Evolutionary conservation across 2,797 vertebrate species (phyloP).

Genomic region (Xenentodon cancila): DNA sequence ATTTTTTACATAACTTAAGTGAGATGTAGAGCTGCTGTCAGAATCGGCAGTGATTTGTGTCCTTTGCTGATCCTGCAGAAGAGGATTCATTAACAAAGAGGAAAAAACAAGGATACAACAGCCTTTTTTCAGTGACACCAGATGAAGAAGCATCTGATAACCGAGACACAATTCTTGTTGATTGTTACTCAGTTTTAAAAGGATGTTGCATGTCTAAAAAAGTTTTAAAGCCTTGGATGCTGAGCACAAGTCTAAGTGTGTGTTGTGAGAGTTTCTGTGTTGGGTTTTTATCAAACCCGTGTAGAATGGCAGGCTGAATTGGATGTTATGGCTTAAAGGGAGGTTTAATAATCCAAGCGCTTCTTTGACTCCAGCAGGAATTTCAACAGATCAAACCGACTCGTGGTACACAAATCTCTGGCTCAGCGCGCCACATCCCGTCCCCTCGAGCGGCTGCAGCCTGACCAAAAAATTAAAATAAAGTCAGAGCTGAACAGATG

Average conservation of each 20-base stretch:
- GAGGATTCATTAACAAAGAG: too few relatives aligned
- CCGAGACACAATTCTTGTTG: too few relatives aligned
- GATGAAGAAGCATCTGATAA: too few relatives aligned
- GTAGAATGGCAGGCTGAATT: slow-evolving; percentile 1
- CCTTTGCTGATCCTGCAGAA: too few relatives aligned
- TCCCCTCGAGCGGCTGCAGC: slow-evolving; percentile 10
- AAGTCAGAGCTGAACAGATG: slow-evolving; percentile 7
- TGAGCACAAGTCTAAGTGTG: not conserved
- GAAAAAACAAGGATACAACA: too few relatives aligned
- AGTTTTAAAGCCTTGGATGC: not conserved
- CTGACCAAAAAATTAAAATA: not conserved
- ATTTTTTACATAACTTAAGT: too few relatives aligned
- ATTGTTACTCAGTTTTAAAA: too few relatives aligned
- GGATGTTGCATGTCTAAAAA: too few relatives aligned
- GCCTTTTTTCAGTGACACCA: too few relatives aligned
- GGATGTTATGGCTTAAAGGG: not conserved
- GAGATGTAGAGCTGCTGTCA: too few relatives aligned
- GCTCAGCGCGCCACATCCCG: not conserved
- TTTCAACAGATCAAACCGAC: slow-evolving; percentile 8
- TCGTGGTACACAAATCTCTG: not conserved
- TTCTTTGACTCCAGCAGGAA: slow-evolving; percentile 9
- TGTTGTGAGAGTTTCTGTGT: not conserved
- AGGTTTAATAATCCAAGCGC: slow-evolving; percentile 28
- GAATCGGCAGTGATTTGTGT: too few relatives aligned
- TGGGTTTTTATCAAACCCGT: slow-evolving; percentile 5